Base-by-base conservation (phyloP, 2,888 invertebrate species). In the Lordiphosa fenestrarum region DNA sequence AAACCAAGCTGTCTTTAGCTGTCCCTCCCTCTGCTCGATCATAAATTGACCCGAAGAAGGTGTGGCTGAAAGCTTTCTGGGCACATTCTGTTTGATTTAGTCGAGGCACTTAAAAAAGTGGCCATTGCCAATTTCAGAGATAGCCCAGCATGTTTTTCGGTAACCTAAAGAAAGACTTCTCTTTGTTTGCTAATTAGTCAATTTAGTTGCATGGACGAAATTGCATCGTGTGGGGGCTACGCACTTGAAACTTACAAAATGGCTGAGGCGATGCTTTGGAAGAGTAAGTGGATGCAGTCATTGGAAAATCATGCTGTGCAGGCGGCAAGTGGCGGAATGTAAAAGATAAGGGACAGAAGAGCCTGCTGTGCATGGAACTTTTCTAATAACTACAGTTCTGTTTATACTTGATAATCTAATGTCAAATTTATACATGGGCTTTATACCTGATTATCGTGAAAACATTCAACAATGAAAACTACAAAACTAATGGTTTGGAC, bases 141-240 rank as follows among this genome's bases (percentile, higher is more conserved):
- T 37, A 38, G 23, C 38, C 50, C 30, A 56, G 47, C 39, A 23
- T 25, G 48, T 53, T 59, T 65, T 51, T 46, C n/a, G 51, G 50
- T 48, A 33, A 49, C 40, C 62, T 36, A 61, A 50, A 63, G 50
- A 63, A 64, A 47, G 41, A 41, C 15, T 30, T 41, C 40, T 62
- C 40, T 73, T 63, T 75, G 77, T 66, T 68, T 83, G 56, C 82
- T 84, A 80, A 80, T 80, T 82, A 80, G 84, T 69, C 80, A 82
- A 80, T 80, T 80, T 80, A 84, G 83, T 84, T 84, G 80, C 80
- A 73, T 68, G 66, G 60, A 59, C 71, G 71, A 66, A 77, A 68
- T 83, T 70, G 73, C 71, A 69, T 61, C 53, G 56, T 38, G 35
- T 58, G 69, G 57, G 66, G 66, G 15, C 57, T 25, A 48, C 60